A percentile compares a stretch with the other conserved stretches of the same genome.
phyloP scores from a whole-genome alignment of 2,113 vertebrate species.

The Diadophis punctatus region DNA sequence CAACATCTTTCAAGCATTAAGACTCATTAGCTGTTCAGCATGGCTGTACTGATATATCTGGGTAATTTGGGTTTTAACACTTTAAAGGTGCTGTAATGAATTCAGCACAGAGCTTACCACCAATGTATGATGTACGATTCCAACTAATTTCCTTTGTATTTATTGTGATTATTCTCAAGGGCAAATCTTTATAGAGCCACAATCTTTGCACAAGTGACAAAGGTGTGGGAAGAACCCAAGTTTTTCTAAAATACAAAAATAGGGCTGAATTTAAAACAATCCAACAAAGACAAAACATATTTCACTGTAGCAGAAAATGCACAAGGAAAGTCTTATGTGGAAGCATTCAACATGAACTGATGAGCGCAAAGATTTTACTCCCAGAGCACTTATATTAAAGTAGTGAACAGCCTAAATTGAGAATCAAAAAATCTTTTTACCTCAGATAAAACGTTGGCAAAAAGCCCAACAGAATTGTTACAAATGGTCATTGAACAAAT shows the following conservation, averaged over 20 bases:
- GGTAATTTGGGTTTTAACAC: neutral
- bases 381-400: neutral
- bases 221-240: neutral
- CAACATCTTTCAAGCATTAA: neutral
- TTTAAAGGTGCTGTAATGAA: neutral
- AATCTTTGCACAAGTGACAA: neutral
- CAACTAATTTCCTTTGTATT: neutral
- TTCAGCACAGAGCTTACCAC: neutral
- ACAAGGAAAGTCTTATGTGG: neutral
- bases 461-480: neutral
- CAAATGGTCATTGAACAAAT: neutral
- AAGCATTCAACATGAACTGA: neutral
- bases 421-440: neutral
- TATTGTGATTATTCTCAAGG: neutral
- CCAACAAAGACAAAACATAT: neutral
- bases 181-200: neutral
- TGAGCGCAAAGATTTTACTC: neutral
- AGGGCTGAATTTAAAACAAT: neutral
- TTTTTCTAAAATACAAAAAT: neutral
- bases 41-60: neutral
- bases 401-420: neutral
- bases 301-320: neutral
- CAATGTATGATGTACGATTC: neutral
- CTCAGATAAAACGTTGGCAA: neutral
- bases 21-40: constrained; percentile 5